Evolutionary conservation across 2,113 vertebrate species (phyloP).

Genomic region (Pterocles burchelli): DNA sequence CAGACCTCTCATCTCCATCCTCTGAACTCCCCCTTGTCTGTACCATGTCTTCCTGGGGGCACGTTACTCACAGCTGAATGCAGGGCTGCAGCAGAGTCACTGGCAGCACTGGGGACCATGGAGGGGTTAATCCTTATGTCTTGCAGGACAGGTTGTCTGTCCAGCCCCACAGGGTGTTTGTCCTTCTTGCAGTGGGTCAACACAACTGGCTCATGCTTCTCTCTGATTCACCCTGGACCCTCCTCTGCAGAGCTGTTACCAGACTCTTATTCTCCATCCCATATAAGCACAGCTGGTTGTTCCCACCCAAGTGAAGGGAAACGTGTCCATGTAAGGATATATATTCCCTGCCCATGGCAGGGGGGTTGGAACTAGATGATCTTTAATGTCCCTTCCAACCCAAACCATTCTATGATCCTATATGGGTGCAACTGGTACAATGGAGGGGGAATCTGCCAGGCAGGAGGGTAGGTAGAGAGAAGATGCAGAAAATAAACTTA

Average conservation of each 20-base stretch:
- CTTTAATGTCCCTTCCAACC: no score
- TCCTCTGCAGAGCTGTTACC: neutral
- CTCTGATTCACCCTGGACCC: neutral
- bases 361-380: no score
- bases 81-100: neutral
- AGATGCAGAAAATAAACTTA: neutral
- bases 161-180: neutral
- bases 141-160: neutral
- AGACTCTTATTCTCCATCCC: neutral
- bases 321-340: neutral
- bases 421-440: neutral
- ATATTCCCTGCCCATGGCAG: no score
- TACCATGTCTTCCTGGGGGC: neutral
- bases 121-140: neutral
- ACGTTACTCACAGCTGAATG: neutral
- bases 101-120: rapidly evolving
- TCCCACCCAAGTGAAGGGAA: neutral
- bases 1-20: neutral
- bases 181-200: neutral
- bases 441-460: rapidly evolving
- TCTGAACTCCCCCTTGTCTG: neutral
- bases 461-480: neutral
- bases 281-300: neutral
- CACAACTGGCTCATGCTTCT: neutral
- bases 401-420: no score